Evolutionary conservation across 2,888 invertebrate species (phyloP), one percentile per base, ranked within the genome.

Genomic region (Halocaridina rubra): DNA sequence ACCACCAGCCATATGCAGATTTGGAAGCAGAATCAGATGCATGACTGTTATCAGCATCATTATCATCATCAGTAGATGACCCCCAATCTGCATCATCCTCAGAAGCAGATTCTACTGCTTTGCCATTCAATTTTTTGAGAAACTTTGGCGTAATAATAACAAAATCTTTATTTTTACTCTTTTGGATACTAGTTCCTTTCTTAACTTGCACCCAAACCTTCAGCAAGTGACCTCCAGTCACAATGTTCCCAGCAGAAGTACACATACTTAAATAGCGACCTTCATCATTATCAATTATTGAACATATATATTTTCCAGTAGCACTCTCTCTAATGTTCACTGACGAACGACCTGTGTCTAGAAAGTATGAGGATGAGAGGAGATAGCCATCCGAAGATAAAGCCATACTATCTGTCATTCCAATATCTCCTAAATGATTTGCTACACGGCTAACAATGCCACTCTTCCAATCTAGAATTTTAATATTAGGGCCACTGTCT

Each of bases 61-160:
- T 74, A 7, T 81, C 80, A 19, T 80, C 80, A 59, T 81, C 80
- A 75, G 39, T 80, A 19, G 80, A 81, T 5, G 74, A 81, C 33
- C 74, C 80, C 80, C 80, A 81, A 46, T 81, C 80, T 29, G 80
- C 74, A 39, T 81, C 74, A 33, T 81, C 80, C 46, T 81, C 80
- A 4, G 80, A 71, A 0, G 59, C 80, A 10, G 80, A 81, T 16
- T 81, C 80, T 22, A 61, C 74, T n/a, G 74, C 64, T 32, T 59
- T 10, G 24, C 29, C 27, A 29, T 72, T 33, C 16, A 81, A 13
- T 33, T 64, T 81, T 13, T 59, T 72, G 32, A 74, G 61, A 22
- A 81, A 24, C 8, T 27, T 74, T 61, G 80, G 80, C 10, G 2
- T 27, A 22, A 81, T 39, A 3, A 53, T 10, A n/a, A n/a, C n/a